phyloP scores from a whole-genome alignment of 2,113 vertebrate genomes.

The Microtus montanus region DNA sequence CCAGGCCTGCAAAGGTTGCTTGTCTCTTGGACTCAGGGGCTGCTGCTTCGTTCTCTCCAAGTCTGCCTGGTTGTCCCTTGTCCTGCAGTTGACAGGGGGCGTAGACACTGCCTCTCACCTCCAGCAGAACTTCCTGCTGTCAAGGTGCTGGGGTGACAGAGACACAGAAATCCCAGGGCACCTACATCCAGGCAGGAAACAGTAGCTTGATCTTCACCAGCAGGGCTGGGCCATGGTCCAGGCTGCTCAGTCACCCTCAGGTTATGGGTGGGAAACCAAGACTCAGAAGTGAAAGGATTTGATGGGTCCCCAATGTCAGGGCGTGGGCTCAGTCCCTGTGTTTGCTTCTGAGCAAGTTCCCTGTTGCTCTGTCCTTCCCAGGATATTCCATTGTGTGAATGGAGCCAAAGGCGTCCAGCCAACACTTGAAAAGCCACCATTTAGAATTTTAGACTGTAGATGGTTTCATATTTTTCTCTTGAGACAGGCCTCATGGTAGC shows the following conservation, averaged over 20 bases:
- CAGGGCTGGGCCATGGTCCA: neutral
- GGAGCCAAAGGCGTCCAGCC: neutral
- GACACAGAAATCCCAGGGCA: no score
- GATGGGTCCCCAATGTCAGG: rapidly evolving
- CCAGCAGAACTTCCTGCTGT: neutral
- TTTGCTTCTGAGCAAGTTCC: neutral
- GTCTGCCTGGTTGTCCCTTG: neutral
- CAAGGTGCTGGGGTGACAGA: neutral
- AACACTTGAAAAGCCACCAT: no score
- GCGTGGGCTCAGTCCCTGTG: neutral
- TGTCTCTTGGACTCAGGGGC: neutral
- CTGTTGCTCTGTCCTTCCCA: no score
- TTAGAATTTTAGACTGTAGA: neutral
- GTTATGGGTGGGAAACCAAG: neutral
- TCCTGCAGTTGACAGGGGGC: neutral
- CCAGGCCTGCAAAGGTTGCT: neutral
- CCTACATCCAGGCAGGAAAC: neutral
- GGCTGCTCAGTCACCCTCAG: neutral
- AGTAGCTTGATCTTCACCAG: neutral
- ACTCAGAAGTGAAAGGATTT: neutral
- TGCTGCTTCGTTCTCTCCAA: neutral
- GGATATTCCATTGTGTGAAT: no score
- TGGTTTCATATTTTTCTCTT: neutral
- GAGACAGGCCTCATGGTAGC: neutral
- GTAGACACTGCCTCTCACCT: neutral